Percentiles rank a stretch among this genome's conserved stretches.
Evolutionary conservation across 2,113 vertebrate genomes (phyloP).

Genomic region (Halichoerus grypus): DNA sequence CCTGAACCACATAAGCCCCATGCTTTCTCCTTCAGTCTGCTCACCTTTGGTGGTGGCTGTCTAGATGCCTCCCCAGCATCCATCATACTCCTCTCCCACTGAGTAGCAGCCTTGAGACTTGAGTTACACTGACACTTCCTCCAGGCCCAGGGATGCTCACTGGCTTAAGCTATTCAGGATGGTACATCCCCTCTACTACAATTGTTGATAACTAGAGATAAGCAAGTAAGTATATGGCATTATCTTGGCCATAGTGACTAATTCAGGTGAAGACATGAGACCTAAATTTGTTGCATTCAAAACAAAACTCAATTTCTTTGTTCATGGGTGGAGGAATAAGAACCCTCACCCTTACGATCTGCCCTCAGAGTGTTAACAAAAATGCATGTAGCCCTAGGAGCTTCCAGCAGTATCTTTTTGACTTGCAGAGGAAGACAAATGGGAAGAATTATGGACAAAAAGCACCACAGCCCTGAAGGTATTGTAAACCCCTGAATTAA

Average conservation of each 20-base stretch:
- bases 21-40: background rate
- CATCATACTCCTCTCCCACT: background rate
- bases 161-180: background rate
- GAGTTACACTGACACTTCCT: background rate
- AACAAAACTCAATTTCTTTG: constrained; percentile 42
- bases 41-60: background rate
- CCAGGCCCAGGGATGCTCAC: background rate
- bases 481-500: background rate
- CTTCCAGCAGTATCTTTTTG: background rate
- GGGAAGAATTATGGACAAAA: background rate
- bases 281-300: constrained; percentile 15
- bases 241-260: background rate
- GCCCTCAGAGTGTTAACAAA: background rate
- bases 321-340: background rate
- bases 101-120: background rate
- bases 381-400: background rate
- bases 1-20: background rate
- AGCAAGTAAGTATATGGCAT: background rate
- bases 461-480: background rate
- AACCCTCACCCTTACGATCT: background rate
- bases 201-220: background rate
- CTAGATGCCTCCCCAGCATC: background rate
- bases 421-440: background rate
- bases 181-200: background rate
- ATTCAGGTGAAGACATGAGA: background rate